phyloP scores from a whole-genome alignment of 1,140 invertebrate genomes.

The Amyelois transitella region DNA sequence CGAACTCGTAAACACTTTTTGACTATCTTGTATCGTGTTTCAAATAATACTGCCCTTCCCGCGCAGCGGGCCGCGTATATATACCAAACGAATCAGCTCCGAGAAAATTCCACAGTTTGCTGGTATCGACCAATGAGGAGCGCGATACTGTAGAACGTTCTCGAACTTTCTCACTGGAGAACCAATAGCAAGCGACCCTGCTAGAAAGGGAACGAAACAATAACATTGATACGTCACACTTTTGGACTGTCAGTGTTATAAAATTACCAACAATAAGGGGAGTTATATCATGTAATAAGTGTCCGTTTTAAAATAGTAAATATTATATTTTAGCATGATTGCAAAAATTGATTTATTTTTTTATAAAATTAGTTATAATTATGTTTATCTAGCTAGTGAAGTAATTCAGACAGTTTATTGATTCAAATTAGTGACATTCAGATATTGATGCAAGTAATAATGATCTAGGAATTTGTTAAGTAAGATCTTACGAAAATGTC shows the following conservation, averaged over 20 bases:
- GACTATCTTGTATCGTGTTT: conserved; percentile 45
- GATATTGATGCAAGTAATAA: too few relatives aligned
- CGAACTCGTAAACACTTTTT: conserved; percentile 28
- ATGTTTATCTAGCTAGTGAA: too few relatives aligned
- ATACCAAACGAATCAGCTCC: conserved; percentile 42
- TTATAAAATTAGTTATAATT: too few relatives aligned
- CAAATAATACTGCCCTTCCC: conserved; percentile 50
- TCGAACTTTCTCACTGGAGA: neutral
- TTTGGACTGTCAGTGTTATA: neutral
- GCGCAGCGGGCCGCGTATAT: conserved; percentile 30
- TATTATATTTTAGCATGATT: neutral
- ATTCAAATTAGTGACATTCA: too few relatives aligned
- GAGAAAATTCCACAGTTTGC: conserved; percentile 30
- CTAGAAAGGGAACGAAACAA: conserved; percentile 7
- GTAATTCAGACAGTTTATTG: too few relatives aligned
- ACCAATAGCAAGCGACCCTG: conserved; percentile 31
- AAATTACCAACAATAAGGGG: neutral
- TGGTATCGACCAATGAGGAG: conserved; percentile 22
- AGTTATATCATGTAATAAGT: neutral
- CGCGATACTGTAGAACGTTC: conserved; percentile 7
- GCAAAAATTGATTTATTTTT: too few relatives aligned
- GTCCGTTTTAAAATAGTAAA: neutral
- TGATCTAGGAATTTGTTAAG: too few relatives aligned
- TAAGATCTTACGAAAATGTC: too few relatives aligned
- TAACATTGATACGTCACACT: neutral